Evolutionary conservation across 1,140 invertebrate genomes (phyloP).

Genomic region (Amyelois transitella): DNA sequence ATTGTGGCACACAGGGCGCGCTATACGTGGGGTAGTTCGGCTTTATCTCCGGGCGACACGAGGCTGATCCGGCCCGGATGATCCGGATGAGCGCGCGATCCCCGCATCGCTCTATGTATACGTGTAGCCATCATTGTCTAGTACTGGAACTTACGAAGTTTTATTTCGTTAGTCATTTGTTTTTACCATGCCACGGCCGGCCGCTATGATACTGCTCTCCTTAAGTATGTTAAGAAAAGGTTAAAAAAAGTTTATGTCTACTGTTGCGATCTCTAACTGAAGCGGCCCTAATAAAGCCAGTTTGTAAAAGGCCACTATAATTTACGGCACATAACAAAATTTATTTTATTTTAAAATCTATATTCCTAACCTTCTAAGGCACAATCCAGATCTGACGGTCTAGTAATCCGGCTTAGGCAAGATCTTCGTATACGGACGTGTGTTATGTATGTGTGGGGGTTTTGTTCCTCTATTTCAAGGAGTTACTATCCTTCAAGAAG

Average conservation of each 20-base stretch:
- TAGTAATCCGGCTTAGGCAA: conserved; percentile 60
- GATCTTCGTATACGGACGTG: conserved; percentile 28
- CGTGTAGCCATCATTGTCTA: conserved; percentile 26
- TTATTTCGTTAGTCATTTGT: neutral
- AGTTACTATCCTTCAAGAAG: neutral
- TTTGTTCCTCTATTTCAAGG: conserved; percentile 17
- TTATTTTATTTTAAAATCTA: conserved; percentile 26
- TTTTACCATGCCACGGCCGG: too few species aligned
- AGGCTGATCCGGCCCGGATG: conserved; percentile 59
- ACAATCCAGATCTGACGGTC: conserved; percentile 46
- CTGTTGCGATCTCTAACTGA: too few species aligned
- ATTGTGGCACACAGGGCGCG: conserved; percentile 14
- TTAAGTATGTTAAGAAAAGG: neutral
- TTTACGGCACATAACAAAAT: conserved; percentile 12
- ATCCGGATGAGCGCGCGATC: conserved; percentile 64
- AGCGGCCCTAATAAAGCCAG: too few species aligned
- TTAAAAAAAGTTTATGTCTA: neutral
- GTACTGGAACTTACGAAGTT: neutral
- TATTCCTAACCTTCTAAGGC: conserved; percentile 40
- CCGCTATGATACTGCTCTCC: too few species aligned
- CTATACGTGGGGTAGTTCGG: conserved; percentile 33
- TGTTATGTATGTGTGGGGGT: conserved; percentile 18
- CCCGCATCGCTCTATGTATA: conserved; percentile 26
- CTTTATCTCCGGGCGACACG: conserved; percentile 68
- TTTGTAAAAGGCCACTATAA: too few species aligned